Evolutionary conservation across 1,140 invertebrate species (phyloP), one percentile per base, ranked within the genome.

Genomic region (Drosophila kohkoa): DNA sequence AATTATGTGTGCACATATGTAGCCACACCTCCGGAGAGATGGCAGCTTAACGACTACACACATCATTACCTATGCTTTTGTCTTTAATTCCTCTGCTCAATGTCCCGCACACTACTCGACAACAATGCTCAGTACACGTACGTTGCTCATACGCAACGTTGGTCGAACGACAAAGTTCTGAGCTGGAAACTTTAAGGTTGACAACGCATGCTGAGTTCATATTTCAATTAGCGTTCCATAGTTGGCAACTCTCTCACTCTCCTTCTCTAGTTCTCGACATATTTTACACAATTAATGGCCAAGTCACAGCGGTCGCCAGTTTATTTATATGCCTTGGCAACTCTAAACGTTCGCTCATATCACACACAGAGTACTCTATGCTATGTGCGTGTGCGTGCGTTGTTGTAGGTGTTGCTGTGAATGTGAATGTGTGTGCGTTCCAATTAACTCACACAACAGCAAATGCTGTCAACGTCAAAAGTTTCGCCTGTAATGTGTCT

Each of bases 381-480:
- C 10, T 13, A 5, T 30, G 28, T 13, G 46, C n/a, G 41, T 73
- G 45, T 58, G 20, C 54, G 45, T 25, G 41, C 25, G 43, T 15
- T 15, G 15, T 25, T 25, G 20, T 25, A 25, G 20, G 20, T 25
- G 20, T 25, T 25, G 20, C 20, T 25, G 20, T 25, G 20, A 25
- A 25, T 25, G 20, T 71, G 66, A 58, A 64, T 64, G 38, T 81
- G 68, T 85, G 52, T 86, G 76, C 54, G 77, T 83, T 81, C 60
- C 85, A 89, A 89, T 88, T 88, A 88, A 81, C 85, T 30, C 48
- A 79, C 60, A 81, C 82, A 73, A 59, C 11, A 10, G 10, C 32
- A 70, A 13, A 16, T 16, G 52, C 72, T 77, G 72, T 87, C 83
- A 83, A 88, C 83, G 77, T 88, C 83, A 89, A 88, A 87, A 87